phyloP scores from a whole-genome alignment of 2,113 vertebrate genomes.

The Emydura subglobosa region DNA sequence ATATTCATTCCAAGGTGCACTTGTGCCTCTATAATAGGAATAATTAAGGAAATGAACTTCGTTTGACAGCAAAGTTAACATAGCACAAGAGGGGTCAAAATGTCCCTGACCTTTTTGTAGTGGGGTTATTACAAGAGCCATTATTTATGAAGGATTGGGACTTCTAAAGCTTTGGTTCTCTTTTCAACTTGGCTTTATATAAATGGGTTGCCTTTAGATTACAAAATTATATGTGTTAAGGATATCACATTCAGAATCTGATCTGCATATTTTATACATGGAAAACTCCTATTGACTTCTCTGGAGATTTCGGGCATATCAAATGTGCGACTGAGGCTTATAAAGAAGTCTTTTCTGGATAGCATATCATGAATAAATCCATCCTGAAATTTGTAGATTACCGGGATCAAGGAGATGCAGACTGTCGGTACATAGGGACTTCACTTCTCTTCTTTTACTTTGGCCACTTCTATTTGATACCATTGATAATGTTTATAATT shows the following conservation, averaged over 20 bases:
- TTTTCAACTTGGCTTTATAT: not conserved
- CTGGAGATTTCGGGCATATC: not conserved
- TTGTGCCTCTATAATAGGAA: not conserved
- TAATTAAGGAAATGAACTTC: not conserved
- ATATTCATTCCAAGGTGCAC: not conserved
- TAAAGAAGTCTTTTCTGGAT: not conserved
- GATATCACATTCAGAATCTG: not conserved
- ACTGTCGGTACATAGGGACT: not conserved
- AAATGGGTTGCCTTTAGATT: not conserved
- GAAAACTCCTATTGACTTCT: not conserved
- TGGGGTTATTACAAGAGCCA: accelerated
- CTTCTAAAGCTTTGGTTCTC: not conserved
- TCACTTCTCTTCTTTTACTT: not conserved
- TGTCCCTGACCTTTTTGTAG: accelerated
- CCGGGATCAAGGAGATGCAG: not conserved
- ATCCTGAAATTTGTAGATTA: not conserved
- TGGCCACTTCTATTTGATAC: not conserved
- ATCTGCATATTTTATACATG: not conserved
- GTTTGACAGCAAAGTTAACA: not conserved
- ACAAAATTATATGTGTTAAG: not conserved
- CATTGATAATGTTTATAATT: not conserved
- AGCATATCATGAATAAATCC: not conserved
- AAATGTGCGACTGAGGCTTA: not conserved
- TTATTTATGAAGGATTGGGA: not conserved
- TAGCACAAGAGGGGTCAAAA: not conserved